Percentiles rank a stretch among this genome's conserved stretches.
These are phyloP conservation scores for Cerceris ruficornis DNA, from an alignment of 2,888 invertebrate genomes.

Conservation along the genomic window DNA sequence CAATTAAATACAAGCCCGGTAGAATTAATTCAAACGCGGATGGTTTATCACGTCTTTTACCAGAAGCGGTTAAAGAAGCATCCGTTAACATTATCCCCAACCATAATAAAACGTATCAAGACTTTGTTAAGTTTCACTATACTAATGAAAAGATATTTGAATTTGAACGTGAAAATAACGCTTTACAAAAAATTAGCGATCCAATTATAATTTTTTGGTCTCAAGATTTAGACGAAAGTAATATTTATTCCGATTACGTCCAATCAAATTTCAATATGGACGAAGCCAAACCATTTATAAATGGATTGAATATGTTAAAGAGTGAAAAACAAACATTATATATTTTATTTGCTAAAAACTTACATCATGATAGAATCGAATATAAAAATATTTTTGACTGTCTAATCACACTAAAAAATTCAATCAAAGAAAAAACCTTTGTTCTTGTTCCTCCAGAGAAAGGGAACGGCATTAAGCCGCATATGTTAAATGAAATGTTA, in stretches of 20 bases:
- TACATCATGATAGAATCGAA: slow-evolving; percentile 5
- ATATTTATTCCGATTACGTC: slow-evolving; percentile 10
- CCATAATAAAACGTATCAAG: slow-evolving; percentile 6
- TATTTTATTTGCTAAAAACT: slow-evolving; percentile 4
- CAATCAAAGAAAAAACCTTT: no score
- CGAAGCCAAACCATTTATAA: neutral
- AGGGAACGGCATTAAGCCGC: no score
- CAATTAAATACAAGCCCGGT: slow-evolving; percentile 19
- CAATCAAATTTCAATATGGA: slow-evolving; percentile 6
- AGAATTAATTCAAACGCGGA: slow-evolving; percentile 18
- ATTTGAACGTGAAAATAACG: slow-evolving; percentile 11
- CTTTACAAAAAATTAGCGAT: slow-evolving; percentile 17
- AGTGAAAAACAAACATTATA: neutral
- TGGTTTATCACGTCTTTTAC: slow-evolving; percentile 6
- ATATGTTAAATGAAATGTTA: no score
- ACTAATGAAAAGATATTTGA: slow-evolving; percentile 11
- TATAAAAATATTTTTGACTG: slow-evolving; percentile 5
- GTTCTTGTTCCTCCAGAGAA: neutral
- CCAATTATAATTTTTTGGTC: slow-evolving; percentile 21
- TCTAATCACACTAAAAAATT: no score
- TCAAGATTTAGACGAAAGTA: neutral
- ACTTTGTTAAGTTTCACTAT: slow-evolving; percentile 1
- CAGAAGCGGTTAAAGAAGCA: neutral
- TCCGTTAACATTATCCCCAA: neutral
- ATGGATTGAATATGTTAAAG: slow-evolving; percentile 5